A percentile compares a stretch with the other conserved stretches of the same genome.
Evolutionary conservation across 2,888 invertebrate genomes (phyloP).

Genomic region (Brenthis ino): DNA sequence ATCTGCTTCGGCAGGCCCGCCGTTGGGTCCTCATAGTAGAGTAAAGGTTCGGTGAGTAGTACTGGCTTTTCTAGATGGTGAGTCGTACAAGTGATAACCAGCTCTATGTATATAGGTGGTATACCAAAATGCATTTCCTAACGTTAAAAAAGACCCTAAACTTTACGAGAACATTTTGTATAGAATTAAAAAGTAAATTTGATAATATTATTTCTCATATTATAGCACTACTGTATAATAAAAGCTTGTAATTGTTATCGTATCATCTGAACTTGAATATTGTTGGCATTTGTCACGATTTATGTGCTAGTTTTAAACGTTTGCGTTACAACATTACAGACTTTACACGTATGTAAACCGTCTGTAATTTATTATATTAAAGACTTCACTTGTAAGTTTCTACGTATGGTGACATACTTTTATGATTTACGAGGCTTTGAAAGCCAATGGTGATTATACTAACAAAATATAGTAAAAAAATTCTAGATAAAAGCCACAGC

Average conservation of each 20-base stretch:
- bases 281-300: constrained; percentile 12
- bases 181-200: neutral
- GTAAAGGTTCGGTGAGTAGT: no score
- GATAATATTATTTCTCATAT: constrained; percentile 5
- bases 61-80: no score
- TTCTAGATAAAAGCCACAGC: no score
- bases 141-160: no score
- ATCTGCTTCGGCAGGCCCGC: no score
- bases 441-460: neutral
- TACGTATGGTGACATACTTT: constrained; percentile 8
- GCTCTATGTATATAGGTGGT: no score
- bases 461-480: neutral
- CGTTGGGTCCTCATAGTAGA: no score
- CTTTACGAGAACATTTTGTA: neutral
- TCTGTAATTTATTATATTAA: constrained; percentile 15
- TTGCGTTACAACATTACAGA: constrained; percentile 5
- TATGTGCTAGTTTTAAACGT: constrained; percentile 16
- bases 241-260: constrained; percentile 9
- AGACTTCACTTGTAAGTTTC: constrained; percentile 14
- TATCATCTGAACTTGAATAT: constrained; percentile 19
- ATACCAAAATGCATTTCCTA: no score
- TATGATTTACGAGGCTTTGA: constrained; percentile 1
- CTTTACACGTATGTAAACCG: neutral
- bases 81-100: no score
- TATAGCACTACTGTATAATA: constrained; percentile 3